Conservation (phyloP, 2,797 vertebrate genomes). For the Lemur catta region DNA sequence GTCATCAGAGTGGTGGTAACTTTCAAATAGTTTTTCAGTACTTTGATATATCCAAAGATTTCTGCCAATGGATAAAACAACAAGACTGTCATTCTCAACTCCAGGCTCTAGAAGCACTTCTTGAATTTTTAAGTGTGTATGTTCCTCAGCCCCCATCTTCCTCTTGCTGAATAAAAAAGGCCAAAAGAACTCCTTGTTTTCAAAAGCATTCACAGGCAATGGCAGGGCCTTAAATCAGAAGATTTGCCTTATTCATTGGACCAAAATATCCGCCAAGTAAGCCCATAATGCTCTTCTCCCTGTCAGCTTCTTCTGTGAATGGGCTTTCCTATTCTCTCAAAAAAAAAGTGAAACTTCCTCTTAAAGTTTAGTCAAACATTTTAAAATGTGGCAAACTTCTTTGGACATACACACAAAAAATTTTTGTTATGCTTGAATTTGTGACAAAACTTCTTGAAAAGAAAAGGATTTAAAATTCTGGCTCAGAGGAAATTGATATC, state of each 20-base stretch:
- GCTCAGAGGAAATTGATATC: neutral
- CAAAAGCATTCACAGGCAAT: neutral
- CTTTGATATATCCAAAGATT: slow-evolving; percentile 21
- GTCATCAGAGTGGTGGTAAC: slow-evolving; percentile 27
- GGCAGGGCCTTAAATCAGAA: neutral
- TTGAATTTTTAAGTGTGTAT: neutral
- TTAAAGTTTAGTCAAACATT: neutral
- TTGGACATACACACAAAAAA: neutral
- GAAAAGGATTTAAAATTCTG: neutral
- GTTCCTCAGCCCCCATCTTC: neutral
- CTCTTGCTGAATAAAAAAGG: neutral
- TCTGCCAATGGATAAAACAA: slow-evolving; percentile 10
- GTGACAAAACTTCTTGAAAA: slow-evolving; percentile 27
- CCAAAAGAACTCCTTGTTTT: neutral
- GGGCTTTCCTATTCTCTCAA: neutral
- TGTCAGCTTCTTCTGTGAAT: neutral
- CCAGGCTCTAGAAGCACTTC: neutral
- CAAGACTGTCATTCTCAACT: neutral
- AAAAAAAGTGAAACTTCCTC: neutral
- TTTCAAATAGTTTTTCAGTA: slow-evolving; percentile 30
- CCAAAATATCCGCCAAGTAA: slow-evolving; percentile 19
- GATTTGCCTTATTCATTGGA: slow-evolving; percentile 11
- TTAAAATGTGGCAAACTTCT: neutral
- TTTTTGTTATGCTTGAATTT: neutral
- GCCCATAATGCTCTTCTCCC: neutral